These are phyloP conservation scores for Erethizon dorsatum DNA, from an alignment of 2,797 vertebrate genomes.

Conservation along the genomic window DNA sequence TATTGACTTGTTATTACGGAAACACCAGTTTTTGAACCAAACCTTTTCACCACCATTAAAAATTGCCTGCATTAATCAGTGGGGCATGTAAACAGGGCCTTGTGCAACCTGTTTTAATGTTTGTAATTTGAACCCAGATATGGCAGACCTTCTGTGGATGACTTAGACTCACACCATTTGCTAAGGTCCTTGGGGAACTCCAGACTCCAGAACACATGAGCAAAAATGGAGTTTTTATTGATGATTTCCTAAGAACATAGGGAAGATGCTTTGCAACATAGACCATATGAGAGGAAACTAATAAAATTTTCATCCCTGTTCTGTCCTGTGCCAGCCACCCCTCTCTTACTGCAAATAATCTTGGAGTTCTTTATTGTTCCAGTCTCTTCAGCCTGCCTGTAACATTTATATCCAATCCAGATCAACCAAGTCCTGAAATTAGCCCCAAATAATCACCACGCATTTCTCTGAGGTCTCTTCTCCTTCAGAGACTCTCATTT, in stretches of 20 bases:
- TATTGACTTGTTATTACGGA: not conserved
- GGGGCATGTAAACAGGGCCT: not conserved
- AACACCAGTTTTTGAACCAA: not conserved
- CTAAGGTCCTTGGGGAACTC: not conserved
- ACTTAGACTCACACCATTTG: not conserved
- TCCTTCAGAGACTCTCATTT: slow-evolving; percentile 27
- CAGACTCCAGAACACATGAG: not conserved
- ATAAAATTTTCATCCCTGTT: not conserved
- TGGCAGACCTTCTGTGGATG: not conserved
- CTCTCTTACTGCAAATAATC: not conserved
- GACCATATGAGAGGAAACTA: not conserved
- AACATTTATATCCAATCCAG: not conserved
- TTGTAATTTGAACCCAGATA: slow-evolving; percentile 1
- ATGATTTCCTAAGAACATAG: slow-evolving; percentile 52
- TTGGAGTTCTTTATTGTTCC: not conserved
- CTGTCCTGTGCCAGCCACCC: not conserved
- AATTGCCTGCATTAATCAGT: not conserved
- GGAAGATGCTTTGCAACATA: slow-evolving; percentile 38
- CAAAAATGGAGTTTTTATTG: slow-evolving; percentile 36
- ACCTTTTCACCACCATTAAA: not conserved
- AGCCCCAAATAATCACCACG: not conserved
- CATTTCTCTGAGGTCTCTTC: not conserved
- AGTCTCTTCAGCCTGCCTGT: not conserved
- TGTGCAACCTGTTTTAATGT: slow-evolving; percentile 33
- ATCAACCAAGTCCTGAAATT: slow-evolving; percentile 15